A percentile compares a stretch with the other conserved stretches of the same genome.
Conservation (phyloP, 2,797 vertebrate species). For the Erpetoichthys calabaricus region DNA sequence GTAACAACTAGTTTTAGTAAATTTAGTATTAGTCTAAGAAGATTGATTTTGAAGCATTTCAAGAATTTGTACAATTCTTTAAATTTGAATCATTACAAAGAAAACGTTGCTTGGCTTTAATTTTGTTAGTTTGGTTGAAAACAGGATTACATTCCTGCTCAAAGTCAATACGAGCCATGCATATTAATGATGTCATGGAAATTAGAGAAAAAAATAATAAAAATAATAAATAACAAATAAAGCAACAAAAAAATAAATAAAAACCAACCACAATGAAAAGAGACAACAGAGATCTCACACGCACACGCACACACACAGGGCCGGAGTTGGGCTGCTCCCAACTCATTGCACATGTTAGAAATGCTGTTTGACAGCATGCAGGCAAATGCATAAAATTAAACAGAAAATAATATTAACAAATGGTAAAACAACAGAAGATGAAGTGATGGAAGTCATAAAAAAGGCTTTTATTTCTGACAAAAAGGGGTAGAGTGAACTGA, state of each 20-base stretch:
- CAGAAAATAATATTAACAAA: background rate
- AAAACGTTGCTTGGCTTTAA: conserved; percentile 24
- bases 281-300: conserved; percentile 20
- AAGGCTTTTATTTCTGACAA: background rate
- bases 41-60: conserved; percentile 15
- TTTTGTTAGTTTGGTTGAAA: conserved; percentile 36
- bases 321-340: conserved; percentile 9
- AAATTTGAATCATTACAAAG: conserved; percentile 46
- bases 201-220: conserved; percentile 22
- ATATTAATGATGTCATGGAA: conserved; percentile 18
- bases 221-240: conserved; percentile 18
- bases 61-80: conserved; percentile 32
- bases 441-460: conserved; percentile 3
- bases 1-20: conserved; percentile 53
- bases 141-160: conserved; percentile 44
- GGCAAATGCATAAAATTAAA: conserved; percentile 23
- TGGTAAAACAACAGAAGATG: conserved; percentile 23
- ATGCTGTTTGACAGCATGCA: conserved; percentile 37
- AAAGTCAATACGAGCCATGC: conserved; percentile 51
- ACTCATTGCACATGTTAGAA: conserved; percentile 21
- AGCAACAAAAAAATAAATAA: conserved; percentile 8
- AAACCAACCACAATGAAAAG: conserved; percentile 23
- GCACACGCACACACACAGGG: conserved; percentile 29
- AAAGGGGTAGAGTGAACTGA: background rate
- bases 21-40: conserved; percentile 34